Evolutionary conservation across 2,113 vertebrate species (phyloP).

Genomic region (Eolophus roseicapilla): DNA sequence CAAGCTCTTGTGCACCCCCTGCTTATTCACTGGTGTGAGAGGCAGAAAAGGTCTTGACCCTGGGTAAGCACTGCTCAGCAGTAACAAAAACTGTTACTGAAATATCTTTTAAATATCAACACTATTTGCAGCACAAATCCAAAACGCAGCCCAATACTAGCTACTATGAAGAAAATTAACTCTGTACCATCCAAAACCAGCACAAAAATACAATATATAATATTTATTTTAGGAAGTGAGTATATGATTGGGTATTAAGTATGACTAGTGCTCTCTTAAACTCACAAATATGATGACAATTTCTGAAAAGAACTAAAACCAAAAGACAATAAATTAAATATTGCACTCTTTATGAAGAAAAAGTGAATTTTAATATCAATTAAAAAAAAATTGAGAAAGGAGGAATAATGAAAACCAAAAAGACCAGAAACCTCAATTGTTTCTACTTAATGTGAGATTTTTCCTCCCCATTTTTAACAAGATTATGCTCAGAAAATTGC

Average conservation of each 20-base stretch:
- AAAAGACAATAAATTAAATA: conserved; percentile 6
- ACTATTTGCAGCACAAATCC: background rate
- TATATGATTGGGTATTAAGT: background rate
- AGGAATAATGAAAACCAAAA: conserved; percentile 39
- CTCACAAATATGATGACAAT: background rate
- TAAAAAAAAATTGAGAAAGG: background rate
- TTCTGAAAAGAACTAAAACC: conserved; percentile 21
- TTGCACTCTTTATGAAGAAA: background rate
- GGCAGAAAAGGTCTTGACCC: background rate
- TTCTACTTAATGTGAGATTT: conserved; percentile 43
- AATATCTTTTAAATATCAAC: background rate
- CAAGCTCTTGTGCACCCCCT: background rate
- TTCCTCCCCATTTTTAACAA: conserved; percentile 52
- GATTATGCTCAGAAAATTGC: conserved; percentile 28
- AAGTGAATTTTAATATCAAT: background rate
- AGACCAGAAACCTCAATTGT: background rate
- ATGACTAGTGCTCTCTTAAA: background rate
- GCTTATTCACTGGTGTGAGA: background rate
- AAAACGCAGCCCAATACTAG: background rate
- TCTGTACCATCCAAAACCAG: background rate
- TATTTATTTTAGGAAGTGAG: conserved; percentile 5
- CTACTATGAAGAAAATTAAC: background rate
- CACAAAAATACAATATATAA: background rate
- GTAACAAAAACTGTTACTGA: background rate
- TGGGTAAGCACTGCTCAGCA: background rate